phyloP scores from a whole-genome alignment of 2,113 vertebrate genomes.

The Azemiops feae region DNA sequence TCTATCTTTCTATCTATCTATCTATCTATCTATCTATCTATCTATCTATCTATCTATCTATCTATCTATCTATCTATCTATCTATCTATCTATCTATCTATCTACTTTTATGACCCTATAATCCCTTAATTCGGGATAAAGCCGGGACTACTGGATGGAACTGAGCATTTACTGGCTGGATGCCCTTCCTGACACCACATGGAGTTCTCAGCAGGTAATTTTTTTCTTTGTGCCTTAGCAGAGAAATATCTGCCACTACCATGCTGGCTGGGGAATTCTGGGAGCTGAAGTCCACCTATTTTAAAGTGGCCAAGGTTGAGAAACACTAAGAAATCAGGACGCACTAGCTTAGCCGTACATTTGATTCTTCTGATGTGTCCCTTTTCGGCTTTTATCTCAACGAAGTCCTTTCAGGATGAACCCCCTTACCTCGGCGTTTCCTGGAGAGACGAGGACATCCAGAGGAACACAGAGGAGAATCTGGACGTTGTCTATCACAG shows the following conservation, averaged over 20 bases:
- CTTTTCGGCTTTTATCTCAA: background rate
- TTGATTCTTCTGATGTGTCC: background rate
- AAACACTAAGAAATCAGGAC: background rate
- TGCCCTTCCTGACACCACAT: background rate
- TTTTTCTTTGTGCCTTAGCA: background rate
- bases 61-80: too few species aligned
- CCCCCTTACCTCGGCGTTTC: constrained; percentile 63
- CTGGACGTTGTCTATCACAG: constrained; percentile 55
- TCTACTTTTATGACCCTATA: background rate
- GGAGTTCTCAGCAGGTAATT: background rate
- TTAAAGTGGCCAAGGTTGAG: background rate
- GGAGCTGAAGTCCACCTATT: background rate
- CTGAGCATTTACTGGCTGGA: background rate
- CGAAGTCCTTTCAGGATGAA: background rate
- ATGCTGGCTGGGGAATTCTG: background rate
- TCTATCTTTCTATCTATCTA: too few species aligned
- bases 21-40: too few species aligned
- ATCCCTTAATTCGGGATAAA: background rate
- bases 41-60: too few species aligned
- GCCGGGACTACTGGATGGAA: background rate
- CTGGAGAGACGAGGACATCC: constrained; percentile 58
- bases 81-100: background rate
- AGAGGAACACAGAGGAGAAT: constrained; percentile 62
- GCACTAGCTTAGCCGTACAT: background rate
- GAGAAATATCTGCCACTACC: background rate